Conservation (phyloP, 2,113 vertebrate species). For the Chamaetylas fuelleborni region DNA sequence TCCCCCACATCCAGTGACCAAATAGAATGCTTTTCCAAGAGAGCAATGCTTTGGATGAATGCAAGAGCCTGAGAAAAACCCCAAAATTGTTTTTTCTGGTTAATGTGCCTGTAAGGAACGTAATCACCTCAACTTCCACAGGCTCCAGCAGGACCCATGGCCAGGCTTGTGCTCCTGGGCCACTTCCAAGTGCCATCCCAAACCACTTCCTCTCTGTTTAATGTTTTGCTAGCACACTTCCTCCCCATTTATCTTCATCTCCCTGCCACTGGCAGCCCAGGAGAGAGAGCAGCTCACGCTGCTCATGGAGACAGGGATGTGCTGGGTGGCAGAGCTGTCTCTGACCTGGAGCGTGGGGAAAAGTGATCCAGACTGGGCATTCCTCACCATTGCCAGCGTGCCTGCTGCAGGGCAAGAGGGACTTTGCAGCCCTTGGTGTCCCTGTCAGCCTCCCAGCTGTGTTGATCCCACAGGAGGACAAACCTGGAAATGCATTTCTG, state of each 20-base stretch:
- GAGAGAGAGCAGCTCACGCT: not conserved
- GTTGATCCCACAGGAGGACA: not conserved
- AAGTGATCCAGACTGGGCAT: not conserved
- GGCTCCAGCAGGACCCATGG: not conserved
- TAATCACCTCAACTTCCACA: not conserved
- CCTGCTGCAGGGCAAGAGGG: not conserved
- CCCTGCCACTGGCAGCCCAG: not conserved
- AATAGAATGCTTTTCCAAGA: not conserved
- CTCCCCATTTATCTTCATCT: not conserved
- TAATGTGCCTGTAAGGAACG: not conserved
- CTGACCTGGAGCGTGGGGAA: fast-evolving
- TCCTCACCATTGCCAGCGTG: not conserved
- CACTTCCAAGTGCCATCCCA: slow-evolving; percentile 1
- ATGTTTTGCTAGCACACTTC: not conserved
- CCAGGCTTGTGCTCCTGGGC: not conserved
- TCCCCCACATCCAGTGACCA: not conserved
- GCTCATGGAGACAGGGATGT: fast-evolving
- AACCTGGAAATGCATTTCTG: not conserved
- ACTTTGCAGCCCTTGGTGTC: not conserved
- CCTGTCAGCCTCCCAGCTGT: not conserved
- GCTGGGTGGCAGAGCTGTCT: not conserved
- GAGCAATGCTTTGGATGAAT: not conserved
- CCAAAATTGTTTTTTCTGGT: not conserved
- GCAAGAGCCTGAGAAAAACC: not conserved
- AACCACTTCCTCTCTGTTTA: not conserved